Base-by-base conservation (phyloP, 1,140 invertebrate genomes). In the Hyles vespertilio region DNA sequence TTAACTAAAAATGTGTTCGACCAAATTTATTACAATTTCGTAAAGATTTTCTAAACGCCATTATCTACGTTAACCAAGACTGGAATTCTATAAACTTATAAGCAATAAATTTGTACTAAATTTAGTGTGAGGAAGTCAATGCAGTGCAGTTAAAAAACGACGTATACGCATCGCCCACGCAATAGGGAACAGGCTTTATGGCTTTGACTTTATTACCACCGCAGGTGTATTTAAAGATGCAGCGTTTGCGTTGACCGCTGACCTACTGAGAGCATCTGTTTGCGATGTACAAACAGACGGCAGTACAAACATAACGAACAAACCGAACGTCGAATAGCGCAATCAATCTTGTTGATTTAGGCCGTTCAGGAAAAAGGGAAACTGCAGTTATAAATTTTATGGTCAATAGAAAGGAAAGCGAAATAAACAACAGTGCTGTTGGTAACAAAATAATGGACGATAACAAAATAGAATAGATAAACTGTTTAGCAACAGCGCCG, bases 231-330 rank as follows among this genome's bases (percentile, higher is more conserved):
- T 56, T 50, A 36, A 44, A 56, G 56, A 57, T 52, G 56, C 50
- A 61, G 36, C 48, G 51, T 57, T 61, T 61, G 46, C 54, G 55
- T 57, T 61, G 40, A 58, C 51, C 44, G 34, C 9, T 62, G 60
- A 62, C 60, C 60, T 55, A 62, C 60, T 62, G 32, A 57, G 45
- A 50, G 40, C 60, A 62, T 62, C 55, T 62, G 60, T 48, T 36
- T 46, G 52, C 49, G n/a, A 5, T 40, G 36, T 40, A 40, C 36
- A 40, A 5, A 40, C 36, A 40, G 4, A 40, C 22, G n/a, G 33
- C 50, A 32, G 50, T 51, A 51, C 32, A 51, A 34, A 51, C 32
- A 51, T 32, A 32, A n/a, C 32, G 11, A 9, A 34, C 36, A 0
- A 40, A 40, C 36, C 36, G 36, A 40, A 40, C 36, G 8, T 40